phyloP scores from a whole-genome alignment of 2,888 invertebrate species.

The Sminthurides aquaticus region DNA sequence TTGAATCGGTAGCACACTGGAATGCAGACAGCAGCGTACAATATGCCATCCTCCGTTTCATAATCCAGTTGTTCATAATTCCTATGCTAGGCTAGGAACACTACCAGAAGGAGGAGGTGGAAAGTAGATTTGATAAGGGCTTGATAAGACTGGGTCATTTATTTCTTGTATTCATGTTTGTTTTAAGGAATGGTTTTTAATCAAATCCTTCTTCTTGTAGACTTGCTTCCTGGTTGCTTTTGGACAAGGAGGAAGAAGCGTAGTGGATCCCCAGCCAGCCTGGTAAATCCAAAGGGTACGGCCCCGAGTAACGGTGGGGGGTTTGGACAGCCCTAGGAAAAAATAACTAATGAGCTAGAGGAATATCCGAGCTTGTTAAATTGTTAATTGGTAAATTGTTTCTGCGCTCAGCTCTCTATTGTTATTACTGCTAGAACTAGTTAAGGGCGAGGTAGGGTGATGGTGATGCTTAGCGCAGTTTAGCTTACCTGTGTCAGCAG shows the following conservation, averaged over 20 bases:
- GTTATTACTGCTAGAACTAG: too few species aligned
- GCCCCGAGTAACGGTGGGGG: too few species aligned
- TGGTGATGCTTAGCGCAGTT: too few species aligned
- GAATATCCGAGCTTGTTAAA: constrained; percentile 16
- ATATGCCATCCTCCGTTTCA: background rate
- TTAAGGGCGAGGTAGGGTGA: too few species aligned
- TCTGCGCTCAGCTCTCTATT: background rate
- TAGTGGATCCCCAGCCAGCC: too few species aligned
- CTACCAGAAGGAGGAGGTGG: background rate
- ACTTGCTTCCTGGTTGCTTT: too few species aligned
- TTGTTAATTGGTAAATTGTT: constrained; percentile 25
- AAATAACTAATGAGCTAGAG: constrained; percentile 38
- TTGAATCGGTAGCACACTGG: constrained; percentile 8
- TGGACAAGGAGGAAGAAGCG: too few species aligned
- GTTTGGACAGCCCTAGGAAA: constrained; percentile 12
- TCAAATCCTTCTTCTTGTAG: constrained; percentile 15
- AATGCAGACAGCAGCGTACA: background rate
- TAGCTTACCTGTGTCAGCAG: too few species aligned
- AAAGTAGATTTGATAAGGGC: constrained; percentile 1
- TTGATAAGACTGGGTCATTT: constrained; percentile 6
- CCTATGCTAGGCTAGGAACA: too few species aligned
- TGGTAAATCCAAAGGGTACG: too few species aligned
- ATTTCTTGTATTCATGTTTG: constrained; percentile 8
- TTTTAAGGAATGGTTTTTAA: constrained; percentile 17
- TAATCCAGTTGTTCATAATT: too few species aligned